phyloP scores from a whole-genome alignment of 2,888 invertebrate species.

The Diloba caeruleocephala region DNA sequence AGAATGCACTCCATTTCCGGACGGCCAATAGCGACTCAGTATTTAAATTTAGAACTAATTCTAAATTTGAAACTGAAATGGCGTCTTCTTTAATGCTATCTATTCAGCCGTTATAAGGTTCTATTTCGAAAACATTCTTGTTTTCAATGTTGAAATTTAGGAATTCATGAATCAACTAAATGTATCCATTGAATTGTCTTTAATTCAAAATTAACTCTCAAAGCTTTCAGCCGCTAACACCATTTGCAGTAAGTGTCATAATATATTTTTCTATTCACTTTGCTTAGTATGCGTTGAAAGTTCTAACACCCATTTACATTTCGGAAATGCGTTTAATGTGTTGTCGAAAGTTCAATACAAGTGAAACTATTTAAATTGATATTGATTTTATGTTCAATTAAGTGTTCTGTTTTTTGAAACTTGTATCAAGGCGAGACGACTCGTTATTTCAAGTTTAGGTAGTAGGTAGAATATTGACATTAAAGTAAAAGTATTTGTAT shows the following conservation, averaged over 20 bases:
- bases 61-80: conserved; percentile 51
- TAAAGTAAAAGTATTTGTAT: conserved; percentile 6
- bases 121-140: conserved; percentile 41
- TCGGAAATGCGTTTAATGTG: conserved; percentile 30
- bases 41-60: conserved; percentile 71
- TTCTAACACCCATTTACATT: conserved; percentile 30
- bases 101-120: conserved; percentile 43
- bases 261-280: conserved; percentile 42
- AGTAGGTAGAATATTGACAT: conserved; percentile 6
- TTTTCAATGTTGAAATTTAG: conserved; percentile 23
- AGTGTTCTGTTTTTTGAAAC: conserved; percentile 31
- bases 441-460: conserved; percentile 14
- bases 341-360: conserved; percentile 27
- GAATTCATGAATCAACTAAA: conserved; percentile 39
- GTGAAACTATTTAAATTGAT: conserved; percentile 51
- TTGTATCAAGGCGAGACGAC: conserved; percentile 19
- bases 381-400: conserved; percentile 46
- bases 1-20: conserved; percentile 75
- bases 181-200: conserved; percentile 20
- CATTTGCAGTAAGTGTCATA: conserved; percentile 39
- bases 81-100: conserved; percentile 40
- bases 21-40: conserved; percentile 55
- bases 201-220: conserved; percentile 22
- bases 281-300: conserved; percentile 20
- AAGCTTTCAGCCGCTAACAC: conserved; percentile 37